These are phyloP conservation scores for Spondyliosoma cantharus DNA, from an alignment of 2,797 vertebrate species.

Conservation along the genomic window DNA sequence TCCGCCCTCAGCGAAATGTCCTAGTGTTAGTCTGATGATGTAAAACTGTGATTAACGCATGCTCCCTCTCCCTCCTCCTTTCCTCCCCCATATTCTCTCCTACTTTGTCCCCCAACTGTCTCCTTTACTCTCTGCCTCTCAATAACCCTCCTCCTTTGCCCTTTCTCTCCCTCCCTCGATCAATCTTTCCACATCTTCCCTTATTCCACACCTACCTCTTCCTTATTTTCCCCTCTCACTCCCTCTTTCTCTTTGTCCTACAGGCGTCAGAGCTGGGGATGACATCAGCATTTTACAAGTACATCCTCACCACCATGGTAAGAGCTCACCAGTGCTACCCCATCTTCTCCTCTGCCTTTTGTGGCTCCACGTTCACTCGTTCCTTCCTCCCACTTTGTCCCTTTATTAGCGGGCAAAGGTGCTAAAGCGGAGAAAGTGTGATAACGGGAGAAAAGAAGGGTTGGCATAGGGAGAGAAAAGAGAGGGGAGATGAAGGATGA, in stretches of 20 bases:
- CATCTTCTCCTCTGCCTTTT: not conserved
- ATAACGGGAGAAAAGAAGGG: slow-evolving; percentile 55
- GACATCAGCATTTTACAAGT: slow-evolving; percentile 94
- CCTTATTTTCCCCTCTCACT: slow-evolving; percentile 43
- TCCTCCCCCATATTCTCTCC: slow-evolving; percentile 43
- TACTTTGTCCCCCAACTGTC: slow-evolving; percentile 54
- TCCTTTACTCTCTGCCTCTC: slow-evolving; percentile 54
- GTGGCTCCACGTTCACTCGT: slow-evolving; percentile 22
- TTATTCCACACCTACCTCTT: slow-evolving; percentile 33
- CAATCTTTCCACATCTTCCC: slow-evolving; percentile 28
- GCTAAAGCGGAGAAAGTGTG: slow-evolving; percentile 44
- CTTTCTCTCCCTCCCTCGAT: slow-evolving; percentile 30
- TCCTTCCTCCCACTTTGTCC: slow-evolving; percentile 35
- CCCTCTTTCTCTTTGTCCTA: slow-evolving; percentile 48
- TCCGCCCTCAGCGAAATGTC: slow-evolving; percentile 69
- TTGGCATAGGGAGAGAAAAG: slow-evolving; percentile 45
- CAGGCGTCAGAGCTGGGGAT: slow-evolving; percentile 92
- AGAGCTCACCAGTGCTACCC: slow-evolving; percentile 59
- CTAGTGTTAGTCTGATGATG: slow-evolving; percentile 71
- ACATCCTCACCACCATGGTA: slow-evolving; percentile 95
- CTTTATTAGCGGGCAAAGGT: slow-evolving; percentile 48
- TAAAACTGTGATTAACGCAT: slow-evolving; percentile 79
- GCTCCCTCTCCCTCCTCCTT: slow-evolving; percentile 41
- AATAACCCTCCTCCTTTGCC: slow-evolving; percentile 42
- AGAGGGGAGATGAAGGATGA: slow-evolving; percentile 46